Conservation (phyloP, 2,113 vertebrate genomes). For the Struthio camelus region DNA sequence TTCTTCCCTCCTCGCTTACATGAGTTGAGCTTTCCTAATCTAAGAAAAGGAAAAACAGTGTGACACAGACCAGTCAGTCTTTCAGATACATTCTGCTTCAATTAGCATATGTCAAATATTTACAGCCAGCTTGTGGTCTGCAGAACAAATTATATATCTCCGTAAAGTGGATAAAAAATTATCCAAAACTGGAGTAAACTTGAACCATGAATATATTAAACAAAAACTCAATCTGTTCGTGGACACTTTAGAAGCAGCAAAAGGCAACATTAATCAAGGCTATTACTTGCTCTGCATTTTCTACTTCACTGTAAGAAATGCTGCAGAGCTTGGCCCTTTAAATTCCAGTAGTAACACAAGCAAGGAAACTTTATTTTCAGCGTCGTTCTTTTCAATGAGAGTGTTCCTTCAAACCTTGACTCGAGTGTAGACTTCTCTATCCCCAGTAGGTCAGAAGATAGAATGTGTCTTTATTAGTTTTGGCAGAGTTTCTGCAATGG, state of each 20-base stretch:
- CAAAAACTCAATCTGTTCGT: conserved; percentile 39
- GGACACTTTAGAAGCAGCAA: neutral
- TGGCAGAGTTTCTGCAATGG: fast-evolving
- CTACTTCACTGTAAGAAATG: neutral
- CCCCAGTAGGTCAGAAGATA: neutral
- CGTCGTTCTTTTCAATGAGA: neutral
- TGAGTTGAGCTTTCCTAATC: neutral
- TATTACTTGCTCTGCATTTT: neutral
- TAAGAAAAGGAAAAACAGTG: neutral
- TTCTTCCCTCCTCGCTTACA: neutral
- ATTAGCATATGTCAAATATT: neutral
- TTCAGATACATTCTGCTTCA: neutral
- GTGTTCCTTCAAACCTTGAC: neutral
- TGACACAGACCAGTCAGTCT: neutral
- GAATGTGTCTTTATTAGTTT: neutral
- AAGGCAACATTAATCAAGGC: conserved; percentile 12
- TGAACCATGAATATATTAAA: conserved; percentile 45
- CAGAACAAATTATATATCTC: neutral
- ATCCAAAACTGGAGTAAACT: neutral
- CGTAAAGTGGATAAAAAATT: neutral
- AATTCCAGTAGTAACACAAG: neutral
- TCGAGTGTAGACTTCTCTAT: neutral
- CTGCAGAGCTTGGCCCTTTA: neutral
- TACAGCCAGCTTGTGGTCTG: neutral
- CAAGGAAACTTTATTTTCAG: neutral